Evolutionary conservation across 1,140 invertebrate species (phyloP), one percentile per base, ranked within the genome.

Genomic region (Acromyrmex charruanus): DNA sequence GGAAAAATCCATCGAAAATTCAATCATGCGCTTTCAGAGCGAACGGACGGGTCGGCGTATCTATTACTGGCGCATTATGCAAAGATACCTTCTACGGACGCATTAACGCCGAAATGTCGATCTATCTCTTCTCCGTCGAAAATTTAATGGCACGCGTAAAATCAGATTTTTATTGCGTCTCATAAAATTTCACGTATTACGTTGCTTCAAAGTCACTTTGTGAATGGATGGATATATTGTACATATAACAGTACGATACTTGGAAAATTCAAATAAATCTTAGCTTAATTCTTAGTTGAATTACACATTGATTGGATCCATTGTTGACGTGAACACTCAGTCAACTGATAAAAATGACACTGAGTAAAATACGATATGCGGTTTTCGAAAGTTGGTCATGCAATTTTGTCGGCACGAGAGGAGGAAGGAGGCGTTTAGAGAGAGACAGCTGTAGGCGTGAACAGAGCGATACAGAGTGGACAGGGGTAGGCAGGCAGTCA

Each of bases 291-390:
- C 31, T 69, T 14, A 6, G 14, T 39, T 55, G 14, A 81, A 10
- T 69, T 39, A n/a, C 28, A 58, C n/a, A 14, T 3, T 71, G n/a
- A 31, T 39, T 49, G 14, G 49, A 44, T 12, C 16, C 9, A n/a
- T 49, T 51, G 61, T 75, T 28, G 35, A 12, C 55, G 39, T 0
- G 14, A 49, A 2, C 28, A n/a, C 18, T 58, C 49, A 35, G 25
- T 21, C 28, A 9, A n/a, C 14, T 28, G 55, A 77, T 31, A 79
- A 84, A 90, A 71, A 65, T 68, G 65, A 77, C 28, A 69, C 72
- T 28, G 49, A 71, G 85, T 87, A 91, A 93, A 93, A 92, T 89
- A 90, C 91, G 88, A 93, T 93, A 91, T 92, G 92, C 88, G 92
- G 91, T 91, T 93, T 93, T 91, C 72, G 61, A 65, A 90, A 90